phyloP scores from a whole-genome alignment of 2,888 invertebrate genomes.

The Meganola albula region DNA sequence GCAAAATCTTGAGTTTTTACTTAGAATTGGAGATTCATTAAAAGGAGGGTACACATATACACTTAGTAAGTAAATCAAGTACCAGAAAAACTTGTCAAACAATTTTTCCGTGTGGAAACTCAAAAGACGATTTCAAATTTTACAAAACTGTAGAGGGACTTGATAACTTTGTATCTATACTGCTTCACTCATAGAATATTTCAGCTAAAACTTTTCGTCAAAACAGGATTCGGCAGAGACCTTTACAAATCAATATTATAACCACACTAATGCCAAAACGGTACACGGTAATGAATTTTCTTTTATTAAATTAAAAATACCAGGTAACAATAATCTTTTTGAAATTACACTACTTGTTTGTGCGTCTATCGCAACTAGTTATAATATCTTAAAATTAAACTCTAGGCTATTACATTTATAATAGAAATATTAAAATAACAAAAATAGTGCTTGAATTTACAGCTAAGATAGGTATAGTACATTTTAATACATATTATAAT shows the following conservation, averaged over 20 bases:
- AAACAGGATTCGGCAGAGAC: constrained; percentile 39
- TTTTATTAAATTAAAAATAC: too few relatives aligned
- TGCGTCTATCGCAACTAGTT: constrained; percentile 48
- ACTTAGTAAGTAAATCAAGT: too few relatives aligned
- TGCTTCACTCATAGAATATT: constrained; percentile 11
- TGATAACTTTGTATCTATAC: constrained; percentile 13
- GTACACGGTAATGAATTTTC: too few relatives aligned
- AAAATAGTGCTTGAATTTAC: constrained; percentile 48
- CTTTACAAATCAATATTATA: constrained; percentile 11
- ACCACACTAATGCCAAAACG: constrained; percentile 6
- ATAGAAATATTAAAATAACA: constrained; percentile 36
- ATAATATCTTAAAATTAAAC: constrained; percentile 45
- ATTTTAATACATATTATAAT: constrained; percentile 29
- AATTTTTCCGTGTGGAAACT: too few relatives aligned
- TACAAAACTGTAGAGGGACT: too few relatives aligned
- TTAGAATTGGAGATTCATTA: constrained; percentile 55
- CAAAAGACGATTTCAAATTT: too few relatives aligned
- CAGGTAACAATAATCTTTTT: constrained; percentile 13
- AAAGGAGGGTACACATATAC: constrained; percentile 26
- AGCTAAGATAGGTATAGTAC: constrained; percentile 26
- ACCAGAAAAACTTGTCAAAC: too few relatives aligned
- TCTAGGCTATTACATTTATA: constrained; percentile 48
- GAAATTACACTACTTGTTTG: constrained; percentile 33
- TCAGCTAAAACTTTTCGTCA: too few relatives aligned
- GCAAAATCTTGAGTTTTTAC: constrained; percentile 39